Conservation (phyloP, 1,140 invertebrate genomes). For the Heliothis subflexa region DNA sequence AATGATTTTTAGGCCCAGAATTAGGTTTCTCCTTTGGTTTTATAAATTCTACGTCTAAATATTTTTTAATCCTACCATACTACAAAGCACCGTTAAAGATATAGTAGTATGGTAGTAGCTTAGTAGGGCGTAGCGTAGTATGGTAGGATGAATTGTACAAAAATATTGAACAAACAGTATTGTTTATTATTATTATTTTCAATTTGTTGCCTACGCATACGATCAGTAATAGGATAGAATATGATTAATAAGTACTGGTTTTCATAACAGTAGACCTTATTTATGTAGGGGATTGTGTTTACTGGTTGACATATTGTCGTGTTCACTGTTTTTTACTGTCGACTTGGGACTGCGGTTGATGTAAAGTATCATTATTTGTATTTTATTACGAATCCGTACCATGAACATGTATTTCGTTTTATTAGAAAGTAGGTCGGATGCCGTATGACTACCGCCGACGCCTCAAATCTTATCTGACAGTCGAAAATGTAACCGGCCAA, state of each 20-base stretch:
- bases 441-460: conserved; percentile 7
- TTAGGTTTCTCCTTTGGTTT: too few species aligned
- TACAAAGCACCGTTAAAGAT: too few species aligned
- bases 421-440: conserved; percentile 40
- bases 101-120: too few species aligned
- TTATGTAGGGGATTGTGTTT: conserved; percentile 33
- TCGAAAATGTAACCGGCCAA: conserved; percentile 28
- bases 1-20: too few species aligned
- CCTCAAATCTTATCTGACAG: conserved; percentile 26
- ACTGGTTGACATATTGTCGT: conserved; percentile 36
- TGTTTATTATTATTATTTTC: too few species aligned
- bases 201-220: neutral
- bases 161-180: too few species aligned
- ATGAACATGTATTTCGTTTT: conserved; percentile 41
- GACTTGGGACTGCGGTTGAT: conserved; percentile 31
- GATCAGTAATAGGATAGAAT: neutral
- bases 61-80: too few species aligned
- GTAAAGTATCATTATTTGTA: conserved; percentile 43
- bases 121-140: too few species aligned
- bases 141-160: too few species aligned
- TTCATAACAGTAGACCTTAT: conserved; percentile 27
- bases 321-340: conserved; percentile 43
- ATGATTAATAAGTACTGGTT: conserved; percentile 25
- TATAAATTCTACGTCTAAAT: too few species aligned
- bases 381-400: conserved; percentile 40